Percentiles rank a stretch among this genome's conserved stretches.
Conservation (phyloP, 2,797 vertebrate genomes). For the Sitta carolinensis region DNA sequence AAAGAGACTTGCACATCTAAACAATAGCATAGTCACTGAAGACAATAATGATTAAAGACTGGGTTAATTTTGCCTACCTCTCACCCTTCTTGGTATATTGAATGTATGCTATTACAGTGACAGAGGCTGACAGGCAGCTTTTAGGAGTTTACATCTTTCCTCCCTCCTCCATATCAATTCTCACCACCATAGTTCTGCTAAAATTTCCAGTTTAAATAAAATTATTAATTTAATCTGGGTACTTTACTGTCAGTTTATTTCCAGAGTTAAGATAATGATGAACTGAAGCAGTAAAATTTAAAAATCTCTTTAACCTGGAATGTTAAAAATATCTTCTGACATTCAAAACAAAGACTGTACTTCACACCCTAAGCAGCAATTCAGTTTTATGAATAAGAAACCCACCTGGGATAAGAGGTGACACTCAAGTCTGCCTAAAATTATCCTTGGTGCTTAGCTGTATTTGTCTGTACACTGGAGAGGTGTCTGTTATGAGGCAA, state of each 20-base stretch:
- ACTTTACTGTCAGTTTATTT: background rate
- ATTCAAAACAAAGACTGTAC: background rate
- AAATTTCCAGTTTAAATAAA: background rate
- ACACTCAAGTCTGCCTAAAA: background rate
- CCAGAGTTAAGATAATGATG: background rate
- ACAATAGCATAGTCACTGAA: background rate
- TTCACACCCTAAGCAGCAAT: background rate
- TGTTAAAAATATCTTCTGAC: background rate
- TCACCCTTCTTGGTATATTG: background rate
- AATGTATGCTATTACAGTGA: background rate
- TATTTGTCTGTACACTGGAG: background rate
- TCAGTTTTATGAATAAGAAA: background rate
- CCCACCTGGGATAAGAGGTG: background rate
- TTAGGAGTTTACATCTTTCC: background rate
- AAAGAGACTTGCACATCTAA: background rate
- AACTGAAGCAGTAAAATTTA: background rate
- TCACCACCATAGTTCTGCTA: background rate
- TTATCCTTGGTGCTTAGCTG: background rate
- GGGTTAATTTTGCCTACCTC: background rate
- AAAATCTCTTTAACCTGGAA: background rate
- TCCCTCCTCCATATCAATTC: background rate
- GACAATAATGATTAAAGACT: background rate
- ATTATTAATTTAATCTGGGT: background rate
- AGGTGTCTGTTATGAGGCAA: background rate
- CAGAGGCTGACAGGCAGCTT: background rate